A percentile compares a stretch with the other conserved stretches of the same genome.
phyloP scores from a whole-genome alignment of 2,888 invertebrate genomes.

The Meiosimyza decipiens region DNA sequence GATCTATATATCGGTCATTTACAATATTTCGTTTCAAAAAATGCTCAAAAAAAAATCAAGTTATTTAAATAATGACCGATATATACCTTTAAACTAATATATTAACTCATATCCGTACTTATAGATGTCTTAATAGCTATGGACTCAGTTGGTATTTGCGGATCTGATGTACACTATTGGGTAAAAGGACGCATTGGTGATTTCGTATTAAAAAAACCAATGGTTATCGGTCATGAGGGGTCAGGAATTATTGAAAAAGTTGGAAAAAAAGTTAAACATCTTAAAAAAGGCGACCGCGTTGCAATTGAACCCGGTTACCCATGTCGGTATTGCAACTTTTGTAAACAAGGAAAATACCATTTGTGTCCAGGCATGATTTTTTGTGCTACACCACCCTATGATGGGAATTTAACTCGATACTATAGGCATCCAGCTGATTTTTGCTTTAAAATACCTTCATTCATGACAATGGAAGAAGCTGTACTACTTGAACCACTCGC shows the following conservation, averaged over 20 bases:
- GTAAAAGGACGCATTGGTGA: slow-evolving; percentile 86
- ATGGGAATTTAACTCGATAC: slow-evolving; percentile 89
- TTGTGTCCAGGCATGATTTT: slow-evolving; percentile 88
- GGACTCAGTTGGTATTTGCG: slow-evolving; percentile 95
- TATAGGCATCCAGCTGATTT: slow-evolving; percentile 92
- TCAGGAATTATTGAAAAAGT: slow-evolving; percentile 83
- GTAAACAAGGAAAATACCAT: slow-evolving; percentile 89
- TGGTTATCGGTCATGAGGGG: slow-evolving; percentile 96
- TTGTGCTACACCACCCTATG: slow-evolving; percentile 94
- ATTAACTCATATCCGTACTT: not conserved
- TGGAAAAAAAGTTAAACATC: slow-evolving; percentile 74
- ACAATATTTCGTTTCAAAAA: too few species aligned
- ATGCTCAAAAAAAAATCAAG: too few species aligned
- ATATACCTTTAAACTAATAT: slow-evolving; percentile 1
- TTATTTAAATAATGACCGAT: too few species aligned
- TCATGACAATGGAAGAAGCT: slow-evolving; percentile 92
- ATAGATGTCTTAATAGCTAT: slow-evolving; percentile 76
- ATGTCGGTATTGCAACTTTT: slow-evolving; percentile 85
- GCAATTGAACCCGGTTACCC: slow-evolving; percentile 95
- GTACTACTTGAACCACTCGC: slow-evolving; percentile 93
- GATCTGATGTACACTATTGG: slow-evolving; percentile 95
- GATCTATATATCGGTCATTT: not conserved
- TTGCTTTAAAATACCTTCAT: slow-evolving; percentile 88
- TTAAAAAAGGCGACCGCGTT: slow-evolving; percentile 87
- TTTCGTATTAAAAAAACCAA: slow-evolving; percentile 86